Evolutionary conservation across 1,140 invertebrate species (phyloP), one percentile per base, ranked within the genome.

Genomic region (Lamellibrachia luymesi): DNA sequence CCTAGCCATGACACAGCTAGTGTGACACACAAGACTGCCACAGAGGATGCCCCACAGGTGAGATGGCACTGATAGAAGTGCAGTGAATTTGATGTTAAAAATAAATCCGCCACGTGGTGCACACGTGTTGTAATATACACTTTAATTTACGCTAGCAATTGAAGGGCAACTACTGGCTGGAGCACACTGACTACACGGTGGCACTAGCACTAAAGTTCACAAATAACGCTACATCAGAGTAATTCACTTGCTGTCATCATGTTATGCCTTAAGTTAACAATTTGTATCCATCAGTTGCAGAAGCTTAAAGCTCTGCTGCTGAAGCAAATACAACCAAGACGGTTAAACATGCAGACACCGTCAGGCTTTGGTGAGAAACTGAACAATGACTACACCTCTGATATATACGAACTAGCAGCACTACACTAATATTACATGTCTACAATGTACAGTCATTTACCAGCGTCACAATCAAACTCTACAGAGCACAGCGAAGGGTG

Each of bases 31-130:
- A 80, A 17, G 64, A 80, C 17, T 80, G 64, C 64, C 64, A 80
- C 64, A 80, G 64, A 80, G 64, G 64, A 22, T 22, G 64, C 64
- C 13, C 64, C 25, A 80, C 64, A 80, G 64, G 64, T 22, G 64
- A 80, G 64, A 80, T 80, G 64, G 64, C 64, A 80, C 64, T 80
- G 64, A 80, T 80, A 80, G 64, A 80, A 80, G 64, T 80, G 64
- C 64, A 80, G 64, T 80, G 64, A 80, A 22, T 80, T 2, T 80
- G 64, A 80, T 22, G 64, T 80, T 80, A 80, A 80, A 80, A 80
- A 80, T 80, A 80, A 80, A 80, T 80, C 64, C 6, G 4, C 13
- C 64, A 80, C 64, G 64, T 22, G 64, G 64, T 22, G 64, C 0
- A 22, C 64, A 22, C 52, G 13, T 56, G 64, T 80, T 17, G 17